Percentiles rank a stretch among this genome's conserved stretches.
phyloP scores from a whole-genome alignment of 2,113 vertebrate species.

The Bos javanicus region DNA sequence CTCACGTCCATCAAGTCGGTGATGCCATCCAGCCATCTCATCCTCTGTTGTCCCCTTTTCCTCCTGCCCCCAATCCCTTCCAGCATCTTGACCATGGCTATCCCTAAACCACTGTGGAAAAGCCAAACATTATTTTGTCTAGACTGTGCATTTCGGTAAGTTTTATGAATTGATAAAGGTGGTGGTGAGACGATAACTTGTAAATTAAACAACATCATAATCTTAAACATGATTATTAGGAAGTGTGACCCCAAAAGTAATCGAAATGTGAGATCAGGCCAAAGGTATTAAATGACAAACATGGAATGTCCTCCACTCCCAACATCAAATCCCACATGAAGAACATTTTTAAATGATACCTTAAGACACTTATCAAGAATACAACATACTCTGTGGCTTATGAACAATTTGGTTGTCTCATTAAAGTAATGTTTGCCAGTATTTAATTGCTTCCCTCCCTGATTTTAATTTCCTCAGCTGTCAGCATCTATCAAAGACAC shows the following conservation, averaged over 20 bases:
- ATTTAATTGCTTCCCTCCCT: constrained; percentile 74
- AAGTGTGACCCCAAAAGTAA: not conserved
- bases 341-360: constrained; percentile 8
- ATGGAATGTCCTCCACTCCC: not conserved
- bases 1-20: too few relatives aligned
- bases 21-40: too few relatives aligned
- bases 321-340: not conserved
- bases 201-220: not conserved
- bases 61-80: too few relatives aligned
- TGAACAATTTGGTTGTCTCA: constrained; percentile 72
- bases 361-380: constrained; percentile 45
- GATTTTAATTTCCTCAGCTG: constrained; percentile 78
- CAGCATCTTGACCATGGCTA: not conserved
- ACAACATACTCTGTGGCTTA: constrained; percentile 44
- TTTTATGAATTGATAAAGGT: not conserved
- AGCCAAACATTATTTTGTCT: not conserved
- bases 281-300: not conserved
- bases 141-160: not conserved
- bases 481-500: constrained; percentile 69
- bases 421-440: constrained; percentile 73
- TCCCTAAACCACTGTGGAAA: not conserved
- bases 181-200: not conserved
- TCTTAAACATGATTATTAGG: not conserved
- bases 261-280: not conserved
- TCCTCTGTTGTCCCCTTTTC: too few relatives aligned